Evolutionary conservation across 2,113 vertebrate species (phyloP), one percentile per base, ranked within the genome.

Genomic region (Saguinus imperator): DNA sequence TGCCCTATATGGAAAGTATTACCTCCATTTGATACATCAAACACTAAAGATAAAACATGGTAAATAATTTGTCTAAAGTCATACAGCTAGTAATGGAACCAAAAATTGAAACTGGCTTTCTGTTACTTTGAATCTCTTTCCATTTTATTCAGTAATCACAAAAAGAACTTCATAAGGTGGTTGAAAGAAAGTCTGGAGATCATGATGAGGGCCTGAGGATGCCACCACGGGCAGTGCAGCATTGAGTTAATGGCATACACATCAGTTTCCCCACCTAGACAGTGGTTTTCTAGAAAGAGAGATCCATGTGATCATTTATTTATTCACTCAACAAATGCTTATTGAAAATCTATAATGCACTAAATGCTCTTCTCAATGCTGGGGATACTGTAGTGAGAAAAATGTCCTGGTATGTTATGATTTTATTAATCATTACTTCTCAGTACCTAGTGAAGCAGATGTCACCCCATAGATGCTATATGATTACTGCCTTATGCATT

Each of bases 401-500:
- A 81, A 20, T 52, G n/a, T 89, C 81, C 79, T 29, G 61, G 27
- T 43, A 35, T 32, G 14, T 75, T 48, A 37, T 17, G 72, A 37
- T 50, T 25, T 76, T 64, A n/a, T 68, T 75, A 0, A 7, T 40
- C 45, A 58, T 72, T 77, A 14, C 45, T 94, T 89, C 79, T 86
- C 32, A 57, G 35, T 27, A 82, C 20, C 29, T 79, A 52, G 68
- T 61, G 58, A 45, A 75, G 68, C 61, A 94, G 72, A 89, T 87
- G 64, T 48, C 90, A 93, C 40, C 79, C 52, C 73, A 66, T 32
- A 64, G 64, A 50, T 84, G 32, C n/a, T 75, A 37, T 94, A 1
- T 84, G 95, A 90, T 87, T 87, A 90, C 52, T 93, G 45, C 40
- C 77, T 95, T 89, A 76, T 58, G 48, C n/a, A 58, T 87, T 94